Evolutionary conservation across 1,140 invertebrate genomes (phyloP).

Genomic region (Cephus cinctus): DNA sequence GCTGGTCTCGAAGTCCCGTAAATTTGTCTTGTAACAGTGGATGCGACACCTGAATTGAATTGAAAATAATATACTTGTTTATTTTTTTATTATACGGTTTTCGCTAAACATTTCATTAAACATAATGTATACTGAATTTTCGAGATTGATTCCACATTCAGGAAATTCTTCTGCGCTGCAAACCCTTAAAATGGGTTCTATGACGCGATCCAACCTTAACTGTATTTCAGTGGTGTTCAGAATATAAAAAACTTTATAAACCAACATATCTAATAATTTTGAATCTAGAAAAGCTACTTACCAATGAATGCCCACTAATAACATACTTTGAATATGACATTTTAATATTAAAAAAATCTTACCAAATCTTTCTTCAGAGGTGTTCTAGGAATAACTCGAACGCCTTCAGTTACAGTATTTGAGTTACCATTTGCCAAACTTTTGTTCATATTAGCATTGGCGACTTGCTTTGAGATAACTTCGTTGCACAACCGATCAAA

Average conservation of each 20-base stretch:
- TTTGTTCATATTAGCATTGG: slow-evolving; percentile 53
- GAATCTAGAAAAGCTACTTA: too few relatives aligned
- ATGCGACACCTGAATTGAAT: slow-evolving; percentile 60
- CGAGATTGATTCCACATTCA: too few relatives aligned
- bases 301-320: too few relatives aligned
- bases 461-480: slow-evolving; percentile 64
- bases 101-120: too few relatives aligned
- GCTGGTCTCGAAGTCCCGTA: slow-evolving; percentile 73
- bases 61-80: slow-evolving; percentile 8
- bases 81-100: slow-evolving; percentile 1
- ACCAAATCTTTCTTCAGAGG: slow-evolving; percentile 75
- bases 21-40: slow-evolving; percentile 82
- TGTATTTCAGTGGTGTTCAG: too few relatives aligned
- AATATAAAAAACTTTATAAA: too few relatives aligned
- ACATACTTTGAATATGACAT: neutral
- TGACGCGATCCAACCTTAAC: too few relatives aligned
- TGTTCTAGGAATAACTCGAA: slow-evolving; percentile 69
- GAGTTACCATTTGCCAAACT: slow-evolving; percentile 51
- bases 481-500: slow-evolving; percentile 86
- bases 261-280: too few relatives aligned
- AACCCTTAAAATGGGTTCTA: too few relatives aligned
- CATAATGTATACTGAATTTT: too few relatives aligned
- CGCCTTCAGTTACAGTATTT: slow-evolving; percentile 62
- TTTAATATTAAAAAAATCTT: slow-evolving; percentile 22
- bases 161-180: too few relatives aligned